Conservation (phyloP, 2,113 vertebrate species). For the Lucifuga dentata region DNA sequence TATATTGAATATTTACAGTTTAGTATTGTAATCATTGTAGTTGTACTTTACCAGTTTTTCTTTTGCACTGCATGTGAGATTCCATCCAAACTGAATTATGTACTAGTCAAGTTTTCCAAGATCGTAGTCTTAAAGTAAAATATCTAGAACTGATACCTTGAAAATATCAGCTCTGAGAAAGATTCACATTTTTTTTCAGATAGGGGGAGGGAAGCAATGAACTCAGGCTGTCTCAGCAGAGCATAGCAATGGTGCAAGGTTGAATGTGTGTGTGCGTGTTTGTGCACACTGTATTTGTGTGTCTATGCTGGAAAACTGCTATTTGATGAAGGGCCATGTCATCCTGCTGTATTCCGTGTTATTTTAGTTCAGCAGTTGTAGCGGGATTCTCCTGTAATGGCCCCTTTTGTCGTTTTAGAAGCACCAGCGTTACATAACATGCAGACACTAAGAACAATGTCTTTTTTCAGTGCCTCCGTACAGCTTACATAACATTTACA, state of each 20-base stretch:
- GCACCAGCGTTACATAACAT: slow-evolving; percentile 50
- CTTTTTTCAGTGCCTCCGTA: slow-evolving; percentile 6
- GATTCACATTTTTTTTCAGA: slow-evolving; percentile 2
- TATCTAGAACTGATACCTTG: neutral
- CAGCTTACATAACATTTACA: slow-evolving; percentile 1
- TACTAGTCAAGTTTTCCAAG: too few species aligned
- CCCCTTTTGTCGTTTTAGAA: slow-evolving; percentile 40
- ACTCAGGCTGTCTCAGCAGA: slow-evolving; percentile 1
- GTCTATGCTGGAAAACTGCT: slow-evolving; percentile 5
- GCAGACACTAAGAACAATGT: slow-evolving; percentile 31
- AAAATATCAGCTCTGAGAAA: slow-evolving; percentile 10
- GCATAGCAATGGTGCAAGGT: neutral
- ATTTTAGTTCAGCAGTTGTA: slow-evolving; percentile 21
- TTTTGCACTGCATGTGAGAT: too few species aligned
- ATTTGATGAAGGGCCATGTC: neutral
- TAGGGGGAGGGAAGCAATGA: neutral
- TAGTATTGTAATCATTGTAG: too few species aligned
- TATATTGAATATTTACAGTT: too few species aligned
- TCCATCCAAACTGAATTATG: too few species aligned
- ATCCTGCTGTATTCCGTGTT: slow-evolving; percentile 31
- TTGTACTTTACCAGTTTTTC: too few species aligned
- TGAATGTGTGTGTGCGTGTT: neutral
- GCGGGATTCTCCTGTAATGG: slow-evolving; percentile 38
- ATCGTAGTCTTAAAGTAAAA: slow-evolving; percentile 7
- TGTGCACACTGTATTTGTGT: neutral